A percentile compares a stretch with the other conserved stretches of the same genome.
phyloP scores from a whole-genome alignment of 2,888 invertebrate species.

The Trissolcus japonicus region DNA sequence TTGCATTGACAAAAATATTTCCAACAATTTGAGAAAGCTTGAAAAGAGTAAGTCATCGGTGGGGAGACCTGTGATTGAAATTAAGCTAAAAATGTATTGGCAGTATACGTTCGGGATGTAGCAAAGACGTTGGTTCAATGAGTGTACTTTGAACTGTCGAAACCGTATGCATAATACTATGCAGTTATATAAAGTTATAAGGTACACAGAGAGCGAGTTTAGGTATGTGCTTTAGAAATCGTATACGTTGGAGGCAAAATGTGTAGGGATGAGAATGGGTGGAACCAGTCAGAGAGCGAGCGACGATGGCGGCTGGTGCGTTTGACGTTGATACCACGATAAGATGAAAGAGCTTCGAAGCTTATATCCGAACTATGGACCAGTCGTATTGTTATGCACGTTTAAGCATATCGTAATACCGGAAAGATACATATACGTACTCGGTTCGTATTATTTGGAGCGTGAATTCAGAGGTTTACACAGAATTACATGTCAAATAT shows the following conservation, averaged over 20 bases:
- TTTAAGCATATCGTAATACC: constrained; percentile 72
- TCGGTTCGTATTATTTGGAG: constrained; percentile 62
- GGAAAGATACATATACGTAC: constrained; percentile 68
- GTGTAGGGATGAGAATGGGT: constrained; percentile 70
- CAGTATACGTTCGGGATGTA: constrained; percentile 8
- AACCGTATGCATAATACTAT: constrained; percentile 52
- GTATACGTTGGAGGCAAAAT: constrained; percentile 60
- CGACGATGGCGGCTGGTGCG: constrained; percentile 71
- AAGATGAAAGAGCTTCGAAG: constrained; percentile 76
- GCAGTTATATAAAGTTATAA: constrained; percentile 63
- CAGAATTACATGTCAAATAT: constrained; percentile 48
- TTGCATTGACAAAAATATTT: no score
- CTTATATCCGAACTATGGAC: constrained; percentile 73
- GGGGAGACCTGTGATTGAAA: background rate
- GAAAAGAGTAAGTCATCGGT: background rate
- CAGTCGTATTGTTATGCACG: constrained; percentile 73
- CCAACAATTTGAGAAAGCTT: no score
- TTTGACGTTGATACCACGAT: constrained; percentile 77
- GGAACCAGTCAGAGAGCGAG: constrained; percentile 67
- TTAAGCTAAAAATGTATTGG: constrained; percentile 10
- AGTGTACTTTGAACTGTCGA: constrained; percentile 56
- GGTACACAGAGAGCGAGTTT: constrained; percentile 60
- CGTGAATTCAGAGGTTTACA: constrained; percentile 54
- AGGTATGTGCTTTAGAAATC: constrained; percentile 65
- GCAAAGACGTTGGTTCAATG: constrained; percentile 42